These are phyloP conservation scores for Epizoanthus ramosus DNA, from an alignment of 92 coral and sea anemone species.

Conservation along the genomic window DNA sequence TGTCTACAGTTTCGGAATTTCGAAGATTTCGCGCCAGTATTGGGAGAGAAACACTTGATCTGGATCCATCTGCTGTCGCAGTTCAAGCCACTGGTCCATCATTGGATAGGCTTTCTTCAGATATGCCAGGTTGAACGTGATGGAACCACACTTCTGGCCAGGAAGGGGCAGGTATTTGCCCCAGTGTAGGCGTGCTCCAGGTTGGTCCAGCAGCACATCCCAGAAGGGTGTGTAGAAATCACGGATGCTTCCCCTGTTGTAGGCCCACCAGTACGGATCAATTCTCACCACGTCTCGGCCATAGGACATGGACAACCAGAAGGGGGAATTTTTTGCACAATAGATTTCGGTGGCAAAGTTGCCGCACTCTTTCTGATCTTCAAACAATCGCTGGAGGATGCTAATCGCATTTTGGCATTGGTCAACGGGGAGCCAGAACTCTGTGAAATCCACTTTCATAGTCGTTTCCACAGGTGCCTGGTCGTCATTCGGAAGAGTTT, in stretches of 20 bases:
- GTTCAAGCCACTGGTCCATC: constrained; percentile 66
- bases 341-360: constrained; percentile 77
- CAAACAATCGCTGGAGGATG: constrained; percentile 54
- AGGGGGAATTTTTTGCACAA: constrained; percentile 70
- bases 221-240: constrained; percentile 62
- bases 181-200: constrained; percentile 78
- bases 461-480: constrained; percentile 57
- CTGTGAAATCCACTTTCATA: constrained; percentile 72
- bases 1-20: constrained; percentile 33
- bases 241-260: constrained; percentile 64
- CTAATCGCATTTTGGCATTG: constrained; percentile 65
- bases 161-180: constrained; percentile 82
- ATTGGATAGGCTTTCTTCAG: constrained; percentile 72
- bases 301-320: constrained; percentile 81
- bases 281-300: constrained; percentile 62
- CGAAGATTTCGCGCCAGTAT: constrained; percentile 73
- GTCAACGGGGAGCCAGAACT: constrained; percentile 71
- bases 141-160: constrained; percentile 62
- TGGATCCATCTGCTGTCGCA: constrained; percentile 69
- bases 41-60: constrained; percentile 73
- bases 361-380: constrained; percentile 55
- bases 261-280: constrained; percentile 78
- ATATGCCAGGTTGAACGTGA: constrained; percentile 66
- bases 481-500: constrained; percentile 75
- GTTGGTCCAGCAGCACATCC: constrained; percentile 64